phyloP scores from a whole-genome alignment of 2,113 vertebrate genomes.

The Gasterosteus aculeatus region DNA sequence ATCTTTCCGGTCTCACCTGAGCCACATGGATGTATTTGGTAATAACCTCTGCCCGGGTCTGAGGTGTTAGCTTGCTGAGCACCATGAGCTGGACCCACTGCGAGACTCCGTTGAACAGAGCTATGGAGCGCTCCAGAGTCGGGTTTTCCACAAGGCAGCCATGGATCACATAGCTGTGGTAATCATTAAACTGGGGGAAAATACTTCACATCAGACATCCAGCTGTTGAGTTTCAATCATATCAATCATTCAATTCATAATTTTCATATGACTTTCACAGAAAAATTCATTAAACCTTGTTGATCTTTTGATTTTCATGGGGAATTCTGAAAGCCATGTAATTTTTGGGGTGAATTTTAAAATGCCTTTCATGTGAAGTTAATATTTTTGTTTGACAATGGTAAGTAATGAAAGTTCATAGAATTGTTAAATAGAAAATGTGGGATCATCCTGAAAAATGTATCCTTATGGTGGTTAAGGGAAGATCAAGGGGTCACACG shows the following conservation, averaged over 20 bases:
- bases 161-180: slow-evolving; percentile 95
- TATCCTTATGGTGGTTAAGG: neutral
- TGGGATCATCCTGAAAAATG: neutral
- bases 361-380: neutral
- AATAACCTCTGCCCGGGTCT: slow-evolving; percentile 95
- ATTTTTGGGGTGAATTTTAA: neutral
- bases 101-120: slow-evolving; percentile 95
- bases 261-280: neutral
- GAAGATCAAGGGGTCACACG: neutral
- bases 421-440: neutral
- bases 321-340: neutral
- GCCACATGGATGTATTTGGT: slow-evolving; percentile 97
- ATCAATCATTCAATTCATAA: too few relatives aligned
- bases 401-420: neutral
- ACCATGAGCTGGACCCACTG: slow-evolving; percentile 99
- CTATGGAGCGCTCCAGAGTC: slow-evolving; percentile 95
- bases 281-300: neutral
- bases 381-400: neutral
- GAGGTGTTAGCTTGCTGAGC: slow-evolving; percentile 95
- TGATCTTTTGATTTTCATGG: neutral
- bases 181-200: slow-evolving; percentile 90
- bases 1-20: slow-evolving; percentile 81
- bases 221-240: neutral
- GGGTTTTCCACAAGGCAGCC: slow-evolving; percentile 94
- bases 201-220: neutral